These are phyloP conservation scores for Hormiphora californensis DNA, from an alignment of 37 sponge, comb jelly and placozoan genomes.

Conservation along the genomic window DNA sequence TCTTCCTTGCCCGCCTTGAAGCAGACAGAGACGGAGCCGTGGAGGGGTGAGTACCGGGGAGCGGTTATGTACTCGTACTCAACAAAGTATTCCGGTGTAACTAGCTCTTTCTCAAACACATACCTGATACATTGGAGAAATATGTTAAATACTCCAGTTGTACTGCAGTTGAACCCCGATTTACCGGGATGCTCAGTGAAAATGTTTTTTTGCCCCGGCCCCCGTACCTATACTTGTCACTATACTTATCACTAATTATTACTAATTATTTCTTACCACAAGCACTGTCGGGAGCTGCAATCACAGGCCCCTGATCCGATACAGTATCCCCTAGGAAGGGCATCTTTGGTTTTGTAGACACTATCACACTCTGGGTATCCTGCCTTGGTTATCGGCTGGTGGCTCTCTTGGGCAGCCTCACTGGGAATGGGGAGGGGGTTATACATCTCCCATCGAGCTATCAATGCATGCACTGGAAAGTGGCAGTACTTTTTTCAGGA, in stretches of 20 bases:
- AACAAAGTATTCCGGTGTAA: constrained; percentile 68
- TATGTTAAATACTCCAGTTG: too few relatives aligned
- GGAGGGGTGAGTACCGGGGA: constrained; percentile 50
- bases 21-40: constrained; percentile 38
- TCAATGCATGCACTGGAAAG: too few relatives aligned
- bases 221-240: too few relatives aligned
- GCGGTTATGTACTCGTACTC: constrained; percentile 54
- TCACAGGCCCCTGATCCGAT: constrained; percentile 19
- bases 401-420: constrained; percentile 1
- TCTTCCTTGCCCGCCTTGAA: constrained; percentile 14
- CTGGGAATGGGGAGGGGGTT: not conserved
- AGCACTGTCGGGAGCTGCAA: constrained; percentile 55
- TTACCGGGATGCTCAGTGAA: too few relatives aligned
- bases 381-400: not conserved
- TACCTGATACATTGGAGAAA: not conserved
- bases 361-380: constrained; percentile 32
- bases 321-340: constrained; percentile 1
- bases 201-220: too few relatives aligned
- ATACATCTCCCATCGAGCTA: not conserved
- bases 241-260: too few relatives aligned
- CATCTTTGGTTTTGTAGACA: constrained; percentile 50
- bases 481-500: too few relatives aligned
- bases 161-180: too few relatives aligned
- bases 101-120: constrained; percentile 61
- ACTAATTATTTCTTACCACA: too few relatives aligned